A percentile compares a stretch with the other conserved stretches of the same genome.
Conservation (phyloP, 2,113 vertebrate genomes). For the Hydrolagus affinis region DNA sequence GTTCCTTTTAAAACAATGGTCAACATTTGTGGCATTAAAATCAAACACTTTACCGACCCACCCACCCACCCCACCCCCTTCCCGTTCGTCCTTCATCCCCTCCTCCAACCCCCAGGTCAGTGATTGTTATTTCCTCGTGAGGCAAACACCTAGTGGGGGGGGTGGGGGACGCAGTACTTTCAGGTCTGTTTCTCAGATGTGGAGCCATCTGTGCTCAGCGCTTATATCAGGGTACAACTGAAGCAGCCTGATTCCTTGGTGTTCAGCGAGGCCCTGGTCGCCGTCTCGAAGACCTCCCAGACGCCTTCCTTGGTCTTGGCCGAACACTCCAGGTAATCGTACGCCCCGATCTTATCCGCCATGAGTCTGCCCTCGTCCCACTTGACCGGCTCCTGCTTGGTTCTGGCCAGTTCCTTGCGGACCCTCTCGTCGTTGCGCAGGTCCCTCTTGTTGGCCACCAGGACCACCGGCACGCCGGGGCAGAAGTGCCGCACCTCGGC, state of each 20-base stretch:
- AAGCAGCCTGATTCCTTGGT: not conserved
- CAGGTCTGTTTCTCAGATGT: too few species aligned
- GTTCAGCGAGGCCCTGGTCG: conserved; percentile 11
- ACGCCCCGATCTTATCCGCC: not conserved
- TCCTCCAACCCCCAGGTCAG: not conserved
- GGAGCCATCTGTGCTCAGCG: too few species aligned
- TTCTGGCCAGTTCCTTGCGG: not conserved
- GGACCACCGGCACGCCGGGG: not conserved
- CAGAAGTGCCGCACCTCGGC: conserved; percentile 10
- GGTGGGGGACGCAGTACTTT: too few species aligned
- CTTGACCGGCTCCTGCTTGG: not conserved
- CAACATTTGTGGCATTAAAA: too few species aligned
- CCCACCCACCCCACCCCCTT: not conserved
- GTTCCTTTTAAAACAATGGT: too few species aligned
- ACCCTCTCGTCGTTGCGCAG: not conserved
- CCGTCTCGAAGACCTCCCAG: conserved; percentile 11
- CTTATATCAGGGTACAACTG: not conserved
- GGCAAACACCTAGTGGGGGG: too few species aligned
- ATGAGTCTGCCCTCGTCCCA: not conserved
- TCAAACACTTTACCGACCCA: too few species aligned
- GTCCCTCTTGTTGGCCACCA: conserved; percentile 24
- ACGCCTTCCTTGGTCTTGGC: conserved; percentile 9
- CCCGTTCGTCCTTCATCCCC: not conserved
- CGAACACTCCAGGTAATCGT: conserved; percentile 5
- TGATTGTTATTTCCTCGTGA: not conserved